Conservation (phyloP, 1,140 invertebrate genomes). For the Bradysia coprophila region DNA sequence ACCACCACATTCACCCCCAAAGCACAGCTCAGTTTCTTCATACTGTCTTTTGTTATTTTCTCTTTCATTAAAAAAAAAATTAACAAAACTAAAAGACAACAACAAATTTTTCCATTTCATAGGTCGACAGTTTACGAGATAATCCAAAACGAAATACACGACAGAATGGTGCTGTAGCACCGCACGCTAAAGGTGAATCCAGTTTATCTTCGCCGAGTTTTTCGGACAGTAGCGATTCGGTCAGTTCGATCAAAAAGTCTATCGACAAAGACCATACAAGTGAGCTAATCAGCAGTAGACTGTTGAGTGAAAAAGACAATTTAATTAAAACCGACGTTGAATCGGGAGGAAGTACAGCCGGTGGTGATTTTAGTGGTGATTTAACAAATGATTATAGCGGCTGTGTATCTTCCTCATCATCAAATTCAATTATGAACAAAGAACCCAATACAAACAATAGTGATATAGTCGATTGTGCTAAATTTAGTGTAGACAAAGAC, state of each 20-base stretch:
- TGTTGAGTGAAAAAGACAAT: background rate
- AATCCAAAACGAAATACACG: conserved; percentile 8
- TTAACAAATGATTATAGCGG: conserved; percentile 1
- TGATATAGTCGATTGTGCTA: background rate
- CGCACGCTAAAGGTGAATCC: conserved; percentile 27
- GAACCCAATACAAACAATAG: conserved; percentile 8
- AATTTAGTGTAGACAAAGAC: background rate
- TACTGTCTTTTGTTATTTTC: too few relatives aligned
- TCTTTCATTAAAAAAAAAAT: background rate
- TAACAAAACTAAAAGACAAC: background rate
- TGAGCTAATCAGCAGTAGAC: background rate
- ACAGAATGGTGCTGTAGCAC: conserved; percentile 21
- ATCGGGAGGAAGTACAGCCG: background rate
- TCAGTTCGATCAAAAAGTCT: conserved; percentile 7
- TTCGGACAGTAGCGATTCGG: conserved; percentile 6
- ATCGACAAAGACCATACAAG: background rate
- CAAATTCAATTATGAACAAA: background rate
- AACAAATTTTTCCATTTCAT: background rate
- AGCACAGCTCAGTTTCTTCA: too few relatives aligned
- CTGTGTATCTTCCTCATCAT: conserved; percentile 2
- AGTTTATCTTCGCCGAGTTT: conserved; percentile 21
- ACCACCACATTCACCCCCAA: too few relatives aligned
- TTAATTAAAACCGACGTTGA: conserved; percentile 2
- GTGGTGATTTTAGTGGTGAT: background rate
- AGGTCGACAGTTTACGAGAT: conserved; percentile 29